Evolutionary conservation across 2,888 invertebrate species (phyloP).

Genomic region (Coleophora flavipennella): DNA sequence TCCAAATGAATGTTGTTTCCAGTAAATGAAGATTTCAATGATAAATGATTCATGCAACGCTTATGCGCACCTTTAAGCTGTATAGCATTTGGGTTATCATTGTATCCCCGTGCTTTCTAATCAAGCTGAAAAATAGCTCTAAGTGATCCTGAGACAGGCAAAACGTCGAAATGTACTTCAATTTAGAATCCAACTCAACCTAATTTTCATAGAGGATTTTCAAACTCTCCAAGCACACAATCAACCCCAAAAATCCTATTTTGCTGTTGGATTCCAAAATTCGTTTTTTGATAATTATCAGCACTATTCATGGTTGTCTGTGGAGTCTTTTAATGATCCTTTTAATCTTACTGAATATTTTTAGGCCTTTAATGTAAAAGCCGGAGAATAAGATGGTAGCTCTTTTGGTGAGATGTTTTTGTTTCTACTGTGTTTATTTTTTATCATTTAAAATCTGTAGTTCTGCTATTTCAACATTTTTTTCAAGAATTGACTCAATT

Average conservation of each 20-base stretch:
- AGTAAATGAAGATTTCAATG: slow-evolving; percentile 11
- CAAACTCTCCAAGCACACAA: slow-evolving; percentile 1
- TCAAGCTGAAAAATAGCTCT: slow-evolving; percentile 13
- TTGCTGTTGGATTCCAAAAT: background rate
- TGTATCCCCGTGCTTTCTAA: slow-evolving; percentile 15
- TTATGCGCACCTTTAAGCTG: slow-evolving; percentile 10
- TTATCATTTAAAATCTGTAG: slow-evolving; percentile 5
- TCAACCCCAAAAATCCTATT: background rate
- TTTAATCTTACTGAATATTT: background rate
- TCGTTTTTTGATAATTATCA: background rate
- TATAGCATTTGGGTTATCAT: slow-evolving; percentile 16
- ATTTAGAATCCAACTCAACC: background rate
- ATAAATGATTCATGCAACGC: no score
- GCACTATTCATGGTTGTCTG: background rate
- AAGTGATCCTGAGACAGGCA: slow-evolving; percentile 11
- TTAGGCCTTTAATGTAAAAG: background rate
- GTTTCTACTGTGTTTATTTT: slow-evolving; percentile 2
- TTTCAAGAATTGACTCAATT: slow-evolving; percentile 2
- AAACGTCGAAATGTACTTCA: slow-evolving; percentile 6
- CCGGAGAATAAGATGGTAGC: no score
- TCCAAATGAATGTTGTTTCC: slow-evolving; percentile 17
- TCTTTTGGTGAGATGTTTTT: background rate
- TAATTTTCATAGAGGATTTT: slow-evolving; percentile 1
- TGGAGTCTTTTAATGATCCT: background rate
- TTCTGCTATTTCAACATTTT: slow-evolving; percentile 10